Evolutionary conservation across 2,113 vertebrate genomes (phyloP), one percentile per base, ranked within the genome.

Genomic region (Tragulus kanchil): DNA sequence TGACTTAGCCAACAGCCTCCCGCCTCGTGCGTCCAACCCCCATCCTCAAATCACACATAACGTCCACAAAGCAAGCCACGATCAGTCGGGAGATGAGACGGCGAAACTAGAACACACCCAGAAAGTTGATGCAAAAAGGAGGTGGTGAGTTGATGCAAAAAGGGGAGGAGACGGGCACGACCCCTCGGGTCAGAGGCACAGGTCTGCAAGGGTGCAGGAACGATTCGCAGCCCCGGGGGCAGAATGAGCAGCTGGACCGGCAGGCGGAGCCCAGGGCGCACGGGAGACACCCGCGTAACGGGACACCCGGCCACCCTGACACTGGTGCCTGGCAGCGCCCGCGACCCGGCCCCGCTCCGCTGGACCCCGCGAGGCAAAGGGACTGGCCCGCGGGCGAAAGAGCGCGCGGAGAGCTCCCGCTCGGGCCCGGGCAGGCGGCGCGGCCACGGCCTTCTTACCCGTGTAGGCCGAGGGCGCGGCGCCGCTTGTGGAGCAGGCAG

Each of bases 401-500:
- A n/a, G 58, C 14, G 12, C 36, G 89, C 31, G 10, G 23, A 79
- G 25, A 50, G 94, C 71, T 71, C 92, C 48, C 19, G 54, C 67
- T 21, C 28, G 19, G 84, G 94, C 82, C 87, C 92, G 56, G 71
- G 73, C 10, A 45, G 15, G 93, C 71, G 48, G 64, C 91, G 73
- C 82, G 92, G 82, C 79, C 78, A 10, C n/a, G 58, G 95, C 95
- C 79, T 73, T 61, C 98, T 98, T 97, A 99, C 99, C 99, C 94
- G 64, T 95, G 96, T 96, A 95, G 75, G 97, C 96, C 98, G 10
- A 98, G 98, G 26, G 98, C 97, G 91, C 97, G 98, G 85, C 98
- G 98, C 96, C 99, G 98, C 65, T 96, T 98, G 88, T 96, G 99
- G 6, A 99, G 97, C 84, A 99, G 89, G 94, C 99, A 99, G 1